Base-by-base conservation (phyloP, 2,888 invertebrate species). In the Diplolepis rosae region DNA sequence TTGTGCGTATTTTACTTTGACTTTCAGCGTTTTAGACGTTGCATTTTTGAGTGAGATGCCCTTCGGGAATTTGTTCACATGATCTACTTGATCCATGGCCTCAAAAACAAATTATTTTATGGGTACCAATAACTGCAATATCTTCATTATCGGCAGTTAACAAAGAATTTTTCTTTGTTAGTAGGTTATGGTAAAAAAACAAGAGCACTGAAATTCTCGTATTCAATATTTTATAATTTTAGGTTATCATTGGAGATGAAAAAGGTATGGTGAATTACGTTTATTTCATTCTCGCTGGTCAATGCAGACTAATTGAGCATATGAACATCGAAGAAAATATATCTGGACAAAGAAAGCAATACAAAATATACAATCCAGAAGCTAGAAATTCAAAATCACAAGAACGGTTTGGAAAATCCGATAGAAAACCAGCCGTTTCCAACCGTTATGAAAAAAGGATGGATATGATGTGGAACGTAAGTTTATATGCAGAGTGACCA, bases 301-400 rank as follows among this genome's bases (percentile, higher is more conserved):
- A 89, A 69, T 92, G 92, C 80, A 91, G 91, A 82, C 90, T 93
- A 86, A 91, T 93, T 72, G 92, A 93, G 79, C 90, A 91, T 27
- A 84, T 93, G 69, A 84, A 90, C 80, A 87, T 92, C 42, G 83
- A 87, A 18, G 87, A 90, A 45, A 85, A 84, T 35, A 83, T 83
- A 51, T 85, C 81, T 30, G 81, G 89, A 7, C 88, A 89, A 3
- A 89, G 87, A 70, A 88, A 84, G 35, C 88, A 84, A 73, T 92
- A 91, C 72, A 82, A 87, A n/a, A 83, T 92, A 1, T 90, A 90
- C 72, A 89, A 91, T 80, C 90, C 91, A 11, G 68, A 74, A 13
- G 45, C 18, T 0, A 11, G 13, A 7, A 22, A n/a, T 24, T 24
- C 24, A 24, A 24, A 11, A 39, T 22, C 35, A n/a, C 32, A 5